Percentiles rank a stretch among this genome's conserved stretches.
phyloP scores from a whole-genome alignment of 1,140 invertebrate genomes.

The Bombus haemorrhoidalis region DNA sequence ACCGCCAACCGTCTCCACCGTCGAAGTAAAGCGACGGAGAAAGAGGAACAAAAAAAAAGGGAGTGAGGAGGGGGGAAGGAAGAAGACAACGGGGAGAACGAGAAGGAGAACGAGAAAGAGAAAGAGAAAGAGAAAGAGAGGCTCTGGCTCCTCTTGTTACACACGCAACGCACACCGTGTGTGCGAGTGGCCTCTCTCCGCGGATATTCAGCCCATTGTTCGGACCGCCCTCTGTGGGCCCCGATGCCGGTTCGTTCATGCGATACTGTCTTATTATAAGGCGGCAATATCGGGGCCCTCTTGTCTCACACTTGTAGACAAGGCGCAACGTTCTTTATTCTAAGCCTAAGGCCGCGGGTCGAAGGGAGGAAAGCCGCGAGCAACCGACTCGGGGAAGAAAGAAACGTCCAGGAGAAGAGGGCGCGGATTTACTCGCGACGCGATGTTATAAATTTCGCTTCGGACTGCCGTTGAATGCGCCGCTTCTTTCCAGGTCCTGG shows the following conservation, averaged over 20 bases:
- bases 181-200: conserved; percentile 18
- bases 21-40: not conserved
- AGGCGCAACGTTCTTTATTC: conserved; percentile 52
- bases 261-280: conserved; percentile 76
- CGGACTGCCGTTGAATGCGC: conserved; percentile 23
- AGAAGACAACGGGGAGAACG: not conserved
- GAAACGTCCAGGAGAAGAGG: not conserved
- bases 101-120: not conserved
- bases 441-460: conserved; percentile 43
- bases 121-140: not conserved
- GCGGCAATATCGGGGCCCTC: conserved; percentile 63
- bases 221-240: conserved; percentile 68
- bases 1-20: no score
- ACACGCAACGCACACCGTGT: conserved; percentile 18
- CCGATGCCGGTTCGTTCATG: conserved; percentile 69
- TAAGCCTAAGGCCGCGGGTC: conserved; percentile 56
- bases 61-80: not conserved
- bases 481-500: not conserved
- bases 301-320: conserved; percentile 72
- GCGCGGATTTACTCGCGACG: conserved; percentile 43
- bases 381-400: conserved; percentile 35
- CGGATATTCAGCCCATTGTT: conserved; percentile 74
- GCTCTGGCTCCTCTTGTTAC: conserved; percentile 59
- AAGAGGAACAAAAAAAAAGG: not conserved
- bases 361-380: conserved; percentile 56